Base-by-base conservation (phyloP, 2,797 vertebrate genomes). In the Anisognathus igniventris region DNA sequence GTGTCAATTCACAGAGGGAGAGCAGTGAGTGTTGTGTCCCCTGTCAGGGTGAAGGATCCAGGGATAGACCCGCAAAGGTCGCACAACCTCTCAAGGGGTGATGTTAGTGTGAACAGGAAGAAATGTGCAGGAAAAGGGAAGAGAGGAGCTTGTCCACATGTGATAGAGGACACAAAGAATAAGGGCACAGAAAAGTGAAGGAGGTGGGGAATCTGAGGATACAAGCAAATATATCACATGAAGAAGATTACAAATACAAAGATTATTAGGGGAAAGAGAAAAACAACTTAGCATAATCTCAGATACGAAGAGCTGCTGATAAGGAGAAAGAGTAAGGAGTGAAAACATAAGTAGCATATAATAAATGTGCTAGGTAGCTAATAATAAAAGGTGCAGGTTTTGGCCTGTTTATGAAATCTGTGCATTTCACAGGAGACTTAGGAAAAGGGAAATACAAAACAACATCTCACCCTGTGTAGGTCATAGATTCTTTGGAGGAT, bases 31-130 rank as follows among this genome's bases (percentile, higher is more conserved):
- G 12, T 8, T 45, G 10, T 35, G 21, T 42, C 27, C 54, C 30
- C 0, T 31, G 5, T 33, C 35, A 2, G 20, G 13, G 9, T 74
- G 40, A n/a, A 77, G 22, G 30, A 73, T 45, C 4, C 85, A 47
- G 22, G 24, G 47, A 42, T 0, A 40, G 20, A 80, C 51, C 19
- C 1, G 0, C 22, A 51, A 71, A 66, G 22, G 31, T 14, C 1
- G 0, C 3, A 19, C 0, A 0, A 30, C 15, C 16, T 12, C 9
- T 73, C 35, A 66, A 65, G 9, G 7, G 3, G 4, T 25, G 39
- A 61, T 24, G n/a, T n/a, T 42, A 30, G 6, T 7, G 4, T 20
- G 33, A 81, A 50, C 25, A 54, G 6, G 16, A 54, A 71, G n/a
- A 87, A 42, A 75, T 1, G 0, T 24, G 14, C 27, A 64, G 27